Conservation (phyloP, 2,888 invertebrate species). For the Tolmerus cingulatus region DNA sequence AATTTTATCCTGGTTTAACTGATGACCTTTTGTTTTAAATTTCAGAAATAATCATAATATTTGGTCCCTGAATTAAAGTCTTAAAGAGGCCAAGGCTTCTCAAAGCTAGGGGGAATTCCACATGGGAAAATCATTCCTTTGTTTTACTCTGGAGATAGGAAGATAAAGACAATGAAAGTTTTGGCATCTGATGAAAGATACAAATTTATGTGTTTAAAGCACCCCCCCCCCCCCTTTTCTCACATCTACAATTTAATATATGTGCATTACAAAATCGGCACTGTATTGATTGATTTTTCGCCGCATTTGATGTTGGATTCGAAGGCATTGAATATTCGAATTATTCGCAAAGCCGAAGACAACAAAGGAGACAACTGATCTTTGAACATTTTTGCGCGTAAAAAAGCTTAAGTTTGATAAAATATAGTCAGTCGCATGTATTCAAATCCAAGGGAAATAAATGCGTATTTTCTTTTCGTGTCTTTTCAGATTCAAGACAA, state of each 20-base stretch:
- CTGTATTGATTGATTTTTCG: neutral
- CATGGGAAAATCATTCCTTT: neutral
- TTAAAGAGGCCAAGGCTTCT: neutral
- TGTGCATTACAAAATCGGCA: neutral
- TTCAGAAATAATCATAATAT: too few relatives aligned
- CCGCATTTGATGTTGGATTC: neutral
- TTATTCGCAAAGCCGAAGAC: neutral
- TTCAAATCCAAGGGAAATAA: neutral
- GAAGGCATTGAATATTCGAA: neutral
- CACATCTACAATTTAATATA: neutral
- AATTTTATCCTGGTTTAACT: too few relatives aligned
- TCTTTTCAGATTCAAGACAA: constrained; percentile 18
- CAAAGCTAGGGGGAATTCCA: neutral
- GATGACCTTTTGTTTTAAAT: too few relatives aligned
- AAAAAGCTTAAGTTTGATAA: neutral
- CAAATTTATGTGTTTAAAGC: neutral
- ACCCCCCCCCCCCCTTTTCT: too few relatives aligned
- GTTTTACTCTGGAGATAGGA: neutral
- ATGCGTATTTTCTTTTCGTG: neutral
- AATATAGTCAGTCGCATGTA: neutral
- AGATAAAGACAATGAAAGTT: neutral
- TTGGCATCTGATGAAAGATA: neutral
- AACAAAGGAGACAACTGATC: neutral
- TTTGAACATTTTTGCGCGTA: neutral
- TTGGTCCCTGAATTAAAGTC: neutral